Conservation (phyloP, 2,888 invertebrate genomes). For the Prenolepis imparis region DNA sequence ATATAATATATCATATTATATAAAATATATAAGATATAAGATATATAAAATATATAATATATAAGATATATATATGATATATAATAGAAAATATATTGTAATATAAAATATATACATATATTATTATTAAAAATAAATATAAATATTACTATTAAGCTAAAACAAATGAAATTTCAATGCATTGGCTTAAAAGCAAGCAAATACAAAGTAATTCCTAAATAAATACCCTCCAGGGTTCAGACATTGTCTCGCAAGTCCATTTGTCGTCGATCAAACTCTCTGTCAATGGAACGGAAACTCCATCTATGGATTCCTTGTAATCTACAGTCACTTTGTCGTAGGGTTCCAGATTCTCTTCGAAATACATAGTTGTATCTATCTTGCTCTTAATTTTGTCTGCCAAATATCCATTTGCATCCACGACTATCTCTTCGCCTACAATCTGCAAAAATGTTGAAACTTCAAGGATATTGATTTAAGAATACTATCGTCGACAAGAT, state of each 20-base stretch:
- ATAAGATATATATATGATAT: too few species aligned
- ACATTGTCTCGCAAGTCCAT: slow-evolving; percentile 44
- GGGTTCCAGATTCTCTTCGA: slow-evolving; percentile 41
- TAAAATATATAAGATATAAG: too few species aligned
- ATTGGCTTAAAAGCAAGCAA: background rate
- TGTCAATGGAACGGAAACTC: slow-evolving; percentile 30
- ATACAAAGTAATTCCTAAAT: background rate
- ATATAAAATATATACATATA: too few species aligned
- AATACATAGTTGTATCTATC: slow-evolving; percentile 43
- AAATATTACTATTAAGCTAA: background rate
- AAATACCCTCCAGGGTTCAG: slow-evolving; percentile 58
- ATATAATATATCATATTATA: too few species aligned
- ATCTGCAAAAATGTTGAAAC: slow-evolving; percentile 60
- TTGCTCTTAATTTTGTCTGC: slow-evolving; percentile 24
- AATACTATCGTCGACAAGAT: background rate
- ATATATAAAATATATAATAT: too few species aligned
- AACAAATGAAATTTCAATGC: background rate
- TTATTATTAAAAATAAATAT: background rate
- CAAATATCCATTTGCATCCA: slow-evolving; percentile 55
- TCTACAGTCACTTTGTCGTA: slow-evolving; percentile 4
- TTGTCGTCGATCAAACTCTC: slow-evolving; percentile 39
- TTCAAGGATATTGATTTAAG: background rate
- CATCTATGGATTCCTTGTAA: slow-evolving; percentile 37
- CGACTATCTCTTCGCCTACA: slow-evolving; percentile 64
- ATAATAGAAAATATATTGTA: too few species aligned